Base-by-base conservation (phyloP, 2,113 vertebrate genomes). In the Sorex fumeus region DNA sequence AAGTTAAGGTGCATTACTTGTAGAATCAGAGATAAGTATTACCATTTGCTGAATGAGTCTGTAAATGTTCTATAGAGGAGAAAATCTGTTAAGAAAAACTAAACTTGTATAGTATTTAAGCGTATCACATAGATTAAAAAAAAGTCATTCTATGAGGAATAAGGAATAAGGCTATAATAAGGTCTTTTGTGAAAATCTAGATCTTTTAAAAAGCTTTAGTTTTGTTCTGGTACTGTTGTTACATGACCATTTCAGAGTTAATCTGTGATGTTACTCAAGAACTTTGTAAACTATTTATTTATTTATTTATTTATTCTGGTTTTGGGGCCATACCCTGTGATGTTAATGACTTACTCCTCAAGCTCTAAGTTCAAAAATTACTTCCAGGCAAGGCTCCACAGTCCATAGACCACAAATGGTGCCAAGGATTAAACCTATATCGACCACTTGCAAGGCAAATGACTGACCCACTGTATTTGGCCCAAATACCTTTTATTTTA, bases 201-300 rank as follows among this genome's bases (percentile, higher is more conserved):
- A 47, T 84, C 9, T 66, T 75, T 2, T 53, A 75, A 69, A 6
- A 71, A 2, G 1, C n/a, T 0, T 83, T 13, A 75, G 15, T 27
- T n/a, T 62, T 64, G 28, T n/a, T 84, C 93, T 91, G 45, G 81
- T 89, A 64, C 34, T 88, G 87, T 28, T 32, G 72, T 47, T 77
- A 79, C 66, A 28, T 8, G 27, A 13, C 11, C 70, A 74, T 62
- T 90, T 82, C 32, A 53, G n/a, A 43, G 21, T 67, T 93, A 53
- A 91, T 50, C 75, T 91, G 7, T 87, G 4, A 84, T 62, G 4
- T 62, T 87, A 36, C 6, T 88, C 30, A 81, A 87, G 19, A 21
- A 45, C 78, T 81, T 80, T 81, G 18, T 60, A 60, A 21, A 60
- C 6, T 8, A 23, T 19, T 60, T 53, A 53, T 60, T 60, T 21